phyloP scores from a whole-genome alignment of 2,113 vertebrate species.

The Pedetes capensis region DNA sequence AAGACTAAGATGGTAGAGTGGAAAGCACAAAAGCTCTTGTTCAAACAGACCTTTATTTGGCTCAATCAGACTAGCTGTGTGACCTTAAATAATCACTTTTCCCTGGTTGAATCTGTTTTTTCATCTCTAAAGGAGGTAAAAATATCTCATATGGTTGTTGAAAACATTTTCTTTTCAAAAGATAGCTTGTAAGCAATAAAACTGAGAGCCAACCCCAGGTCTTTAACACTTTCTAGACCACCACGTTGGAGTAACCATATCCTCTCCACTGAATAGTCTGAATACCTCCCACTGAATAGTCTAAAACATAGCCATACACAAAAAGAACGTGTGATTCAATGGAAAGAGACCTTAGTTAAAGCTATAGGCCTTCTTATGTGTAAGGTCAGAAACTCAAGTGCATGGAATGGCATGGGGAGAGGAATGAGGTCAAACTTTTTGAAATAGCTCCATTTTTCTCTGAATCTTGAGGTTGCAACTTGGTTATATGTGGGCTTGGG shows the following conservation, averaged over 20 bases:
- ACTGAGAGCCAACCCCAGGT: neutral
- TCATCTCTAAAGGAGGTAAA: neutral
- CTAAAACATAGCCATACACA: conserved; percentile 9
- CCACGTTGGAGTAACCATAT: neutral
- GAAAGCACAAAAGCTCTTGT: neutral
- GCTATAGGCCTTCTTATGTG: neutral
- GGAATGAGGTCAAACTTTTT: neutral
- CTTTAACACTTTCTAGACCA: neutral
- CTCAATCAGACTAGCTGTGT: neutral
- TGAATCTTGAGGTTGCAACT: neutral
- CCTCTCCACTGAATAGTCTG: neutral
- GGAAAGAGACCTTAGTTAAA: neutral
- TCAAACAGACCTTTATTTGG: neutral
- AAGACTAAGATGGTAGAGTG: neutral
- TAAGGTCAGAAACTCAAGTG: neutral
- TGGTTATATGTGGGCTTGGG: neutral
- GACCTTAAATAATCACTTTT: neutral
- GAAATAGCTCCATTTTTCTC: neutral
- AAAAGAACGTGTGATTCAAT: neutral
- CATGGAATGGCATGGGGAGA: neutral
- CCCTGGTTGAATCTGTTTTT: neutral
- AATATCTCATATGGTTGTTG: neutral
- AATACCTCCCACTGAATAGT: neutral
- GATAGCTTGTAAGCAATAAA: neutral
- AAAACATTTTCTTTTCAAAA: neutral